A percentile compares a stretch with the other conserved stretches of the same genome.
These are phyloP conservation scores for Lithophane ornitopus DNA, from an alignment of 2,888 invertebrate genomes.

Conservation along the genomic window DNA sequence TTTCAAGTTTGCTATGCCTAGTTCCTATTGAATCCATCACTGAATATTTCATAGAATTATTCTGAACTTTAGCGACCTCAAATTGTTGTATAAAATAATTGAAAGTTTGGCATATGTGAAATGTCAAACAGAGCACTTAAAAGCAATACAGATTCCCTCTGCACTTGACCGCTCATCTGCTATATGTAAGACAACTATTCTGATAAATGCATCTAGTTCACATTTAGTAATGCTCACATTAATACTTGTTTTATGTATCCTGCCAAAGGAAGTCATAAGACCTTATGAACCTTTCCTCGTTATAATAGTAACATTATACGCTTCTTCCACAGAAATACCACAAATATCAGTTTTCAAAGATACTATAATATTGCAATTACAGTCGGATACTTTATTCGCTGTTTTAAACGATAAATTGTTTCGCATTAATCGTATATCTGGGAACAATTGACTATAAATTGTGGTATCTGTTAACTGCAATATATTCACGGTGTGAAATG, in stretches of 20 bases:
- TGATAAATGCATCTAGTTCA: slow-evolving; percentile 39
- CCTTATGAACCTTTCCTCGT: slow-evolving; percentile 41
- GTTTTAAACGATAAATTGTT: slow-evolving; percentile 59
- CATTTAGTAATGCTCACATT: slow-evolving; percentile 1
- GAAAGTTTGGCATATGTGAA: not conserved
- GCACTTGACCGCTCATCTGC: slow-evolving; percentile 45
- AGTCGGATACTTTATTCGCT: slow-evolving; percentile 37
- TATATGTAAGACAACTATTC: slow-evolving; percentile 29
- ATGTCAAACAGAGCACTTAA: slow-evolving; percentile 29
- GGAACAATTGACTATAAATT: slow-evolving; percentile 75
- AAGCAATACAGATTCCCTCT: slow-evolving; percentile 11
- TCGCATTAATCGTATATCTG: slow-evolving; percentile 61
- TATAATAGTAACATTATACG: slow-evolving; percentile 20
- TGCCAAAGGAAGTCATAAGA: slow-evolving; percentile 47
- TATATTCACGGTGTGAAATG: slow-evolving; percentile 56
- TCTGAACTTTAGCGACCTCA: not conserved
- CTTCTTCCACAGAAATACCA: slow-evolving; percentile 21
- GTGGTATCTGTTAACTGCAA: slow-evolving; percentile 55
- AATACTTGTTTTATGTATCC: slow-evolving; percentile 49
- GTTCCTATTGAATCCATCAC: not conserved
- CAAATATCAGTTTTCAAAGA: slow-evolving; percentile 34
- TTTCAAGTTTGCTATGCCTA: not conserved
- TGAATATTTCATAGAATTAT: not conserved
- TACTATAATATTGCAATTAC: slow-evolving; percentile 22
- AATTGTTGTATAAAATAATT: not conserved